Percentiles rank a stretch among this genome's conserved stretches.
Conservation (phyloP, 2,113 vertebrate genomes). For the Chaetops frenatus region DNA sequence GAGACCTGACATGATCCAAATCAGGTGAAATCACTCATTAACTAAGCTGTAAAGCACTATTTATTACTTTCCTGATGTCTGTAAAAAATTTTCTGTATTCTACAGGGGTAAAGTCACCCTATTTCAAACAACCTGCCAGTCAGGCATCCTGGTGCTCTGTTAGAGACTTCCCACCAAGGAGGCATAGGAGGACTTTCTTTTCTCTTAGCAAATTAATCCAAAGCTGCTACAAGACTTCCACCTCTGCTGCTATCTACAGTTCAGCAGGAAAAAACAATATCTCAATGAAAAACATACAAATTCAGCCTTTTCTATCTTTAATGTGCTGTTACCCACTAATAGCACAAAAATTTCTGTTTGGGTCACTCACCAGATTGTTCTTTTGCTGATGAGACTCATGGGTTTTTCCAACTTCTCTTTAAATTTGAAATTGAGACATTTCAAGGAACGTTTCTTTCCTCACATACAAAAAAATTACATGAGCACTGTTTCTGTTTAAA, state of each 20-base stretch:
- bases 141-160: background rate
- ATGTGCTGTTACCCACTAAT: background rate
- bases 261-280: background rate
- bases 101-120: background rate
- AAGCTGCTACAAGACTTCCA: background rate
- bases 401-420: background rate
- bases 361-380: background rate
- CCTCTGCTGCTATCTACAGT: background rate
- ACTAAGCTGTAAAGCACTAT: background rate
- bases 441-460: background rate
- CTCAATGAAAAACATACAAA: background rate
- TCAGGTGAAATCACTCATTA: background rate
- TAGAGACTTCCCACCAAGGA: background rate
- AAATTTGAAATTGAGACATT: slow-evolving; percentile 6
- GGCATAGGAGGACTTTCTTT: background rate
- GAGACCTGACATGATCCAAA: background rate
- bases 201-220: background rate
- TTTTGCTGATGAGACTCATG: background rate
- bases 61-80: background rate
- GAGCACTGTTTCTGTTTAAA: background rate
- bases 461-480: background rate
- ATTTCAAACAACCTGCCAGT: background rate
- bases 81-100: background rate
- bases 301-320: background rate
- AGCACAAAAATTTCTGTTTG: background rate